Evolutionary conservation across 2,797 vertebrate species (phyloP).

Genomic region (Acanthurus tractus): DNA sequence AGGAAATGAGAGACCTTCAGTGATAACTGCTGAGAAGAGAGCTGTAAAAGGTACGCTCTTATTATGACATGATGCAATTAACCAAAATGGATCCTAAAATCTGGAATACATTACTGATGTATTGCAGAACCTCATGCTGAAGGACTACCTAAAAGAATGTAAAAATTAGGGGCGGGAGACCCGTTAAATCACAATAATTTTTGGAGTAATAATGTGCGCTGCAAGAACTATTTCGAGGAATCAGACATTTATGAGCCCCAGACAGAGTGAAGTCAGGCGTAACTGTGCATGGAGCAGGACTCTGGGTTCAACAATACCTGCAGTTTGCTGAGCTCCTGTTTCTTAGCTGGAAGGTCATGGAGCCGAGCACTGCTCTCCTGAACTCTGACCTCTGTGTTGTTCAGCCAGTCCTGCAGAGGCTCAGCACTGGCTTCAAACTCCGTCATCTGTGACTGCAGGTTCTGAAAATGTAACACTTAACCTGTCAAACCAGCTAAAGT

Average conservation of each 20-base stretch:
- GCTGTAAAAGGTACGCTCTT: slow-evolving; percentile 28
- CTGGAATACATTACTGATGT: slow-evolving; percentile 2
- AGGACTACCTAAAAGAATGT: slow-evolving; percentile 20
- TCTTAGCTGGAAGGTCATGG: slow-evolving; percentile 93
- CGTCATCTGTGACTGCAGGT: slow-evolving; percentile 94
- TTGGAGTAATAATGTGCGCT: background rate
- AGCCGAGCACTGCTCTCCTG: slow-evolving; percentile 92
- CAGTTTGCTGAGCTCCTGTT: slow-evolving; percentile 92
- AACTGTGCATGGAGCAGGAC: background rate
- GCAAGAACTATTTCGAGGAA: background rate
- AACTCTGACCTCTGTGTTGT: slow-evolving; percentile 88
- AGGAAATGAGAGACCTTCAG: slow-evolving; percentile 53
- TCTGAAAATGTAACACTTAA: slow-evolving; percentile 79
- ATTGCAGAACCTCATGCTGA: slow-evolving; percentile 17
- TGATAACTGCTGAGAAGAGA: slow-evolving; percentile 30
- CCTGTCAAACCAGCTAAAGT: slow-evolving; percentile 7
- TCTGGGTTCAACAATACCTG: slow-evolving; percentile 85
- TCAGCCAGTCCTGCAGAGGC: slow-evolving; percentile 94
- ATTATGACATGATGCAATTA: slow-evolving; percentile 40
- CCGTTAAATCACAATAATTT: slow-evolving; percentile 16
- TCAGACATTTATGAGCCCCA: background rate
- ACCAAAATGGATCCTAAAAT: slow-evolving; percentile 17
- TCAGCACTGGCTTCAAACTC: slow-evolving; percentile 95
- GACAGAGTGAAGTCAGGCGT: background rate
- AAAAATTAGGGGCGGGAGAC: slow-evolving; percentile 21